These are phyloP conservation scores for Propithecus deckenii DNA, from an alignment of 2,797 vertebrate species.

Conservation along the genomic window DNA sequence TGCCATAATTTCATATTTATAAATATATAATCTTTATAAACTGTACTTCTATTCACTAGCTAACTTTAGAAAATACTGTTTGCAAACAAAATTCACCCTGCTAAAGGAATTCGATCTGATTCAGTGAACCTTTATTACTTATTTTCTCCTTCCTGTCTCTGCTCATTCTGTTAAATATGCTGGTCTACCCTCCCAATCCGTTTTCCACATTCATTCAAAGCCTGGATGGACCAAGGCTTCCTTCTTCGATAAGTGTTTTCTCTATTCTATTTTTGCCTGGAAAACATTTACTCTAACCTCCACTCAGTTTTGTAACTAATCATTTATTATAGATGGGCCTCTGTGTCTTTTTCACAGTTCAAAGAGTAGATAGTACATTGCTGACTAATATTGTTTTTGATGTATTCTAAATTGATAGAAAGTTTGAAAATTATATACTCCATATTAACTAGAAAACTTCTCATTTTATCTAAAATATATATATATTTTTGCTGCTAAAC, in stretches of 20 bases:
- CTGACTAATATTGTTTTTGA: neutral
- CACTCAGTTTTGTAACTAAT: neutral
- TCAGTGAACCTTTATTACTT: neutral
- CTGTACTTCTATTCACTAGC: neutral
- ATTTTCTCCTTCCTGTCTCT: neutral
- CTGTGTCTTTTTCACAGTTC: neutral
- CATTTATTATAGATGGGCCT: neutral
- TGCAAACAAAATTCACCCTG: neutral
- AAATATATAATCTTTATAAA: neutral
- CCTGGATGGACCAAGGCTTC: neutral
- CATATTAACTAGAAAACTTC: neutral
- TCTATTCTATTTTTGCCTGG: neutral
- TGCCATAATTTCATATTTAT: neutral
- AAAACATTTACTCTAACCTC: neutral
- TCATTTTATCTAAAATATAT: neutral
- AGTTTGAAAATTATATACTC: neutral
- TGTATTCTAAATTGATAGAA: neutral
- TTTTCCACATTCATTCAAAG: neutral
- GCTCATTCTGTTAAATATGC: neutral
- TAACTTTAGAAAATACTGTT: slow-evolving; percentile 14
- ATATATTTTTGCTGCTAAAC: neutral
- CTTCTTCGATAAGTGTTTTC: neutral
- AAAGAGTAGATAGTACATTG: neutral
- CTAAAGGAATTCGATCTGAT: neutral
- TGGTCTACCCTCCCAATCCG: neutral